Evolutionary conservation across 2,888 invertebrate species (phyloP).

Genomic region (Tetragnatha montana): DNA sequence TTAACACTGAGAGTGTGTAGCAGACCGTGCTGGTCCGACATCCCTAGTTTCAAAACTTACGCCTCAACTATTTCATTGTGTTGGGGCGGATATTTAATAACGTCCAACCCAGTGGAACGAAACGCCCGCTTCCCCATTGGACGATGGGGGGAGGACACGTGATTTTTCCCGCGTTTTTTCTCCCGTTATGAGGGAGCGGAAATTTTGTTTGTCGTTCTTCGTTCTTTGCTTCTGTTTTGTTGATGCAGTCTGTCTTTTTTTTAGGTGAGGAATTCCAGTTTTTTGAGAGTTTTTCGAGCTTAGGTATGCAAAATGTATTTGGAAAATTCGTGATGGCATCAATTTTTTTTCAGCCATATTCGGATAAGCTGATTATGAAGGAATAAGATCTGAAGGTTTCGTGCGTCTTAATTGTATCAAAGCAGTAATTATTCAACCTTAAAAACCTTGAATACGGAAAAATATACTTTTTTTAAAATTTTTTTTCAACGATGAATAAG

Average conservation of each 20-base stretch:
- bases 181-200: conserved; percentile 19
- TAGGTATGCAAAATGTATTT: conserved; percentile 24
- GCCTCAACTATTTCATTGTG: conserved; percentile 58
- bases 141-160: conserved; percentile 55
- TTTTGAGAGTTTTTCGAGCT: conserved; percentile 24
- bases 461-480: no score
- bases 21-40: conserved; percentile 45
- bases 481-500: no score
- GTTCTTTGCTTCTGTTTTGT: not conserved
- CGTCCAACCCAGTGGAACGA: conserved; percentile 48
- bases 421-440: no score
- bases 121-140: conserved; percentile 31
- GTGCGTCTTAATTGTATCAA: no score
- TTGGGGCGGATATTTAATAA: conserved; percentile 54
- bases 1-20: conserved; percentile 37
- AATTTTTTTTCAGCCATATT: not conserved
- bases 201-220: conserved; percentile 42
- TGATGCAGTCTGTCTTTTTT: not conserved
- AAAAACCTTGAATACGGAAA: no score
- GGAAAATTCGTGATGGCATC: conserved; percentile 8
- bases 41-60: conserved; percentile 55
- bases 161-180: conserved; percentile 23
- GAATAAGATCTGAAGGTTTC: no score
- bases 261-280: conserved; percentile 14
- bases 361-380: conserved; percentile 2